These are phyloP conservation scores for Baryphthengus martii DNA, from an alignment of 2,113 vertebrate species.

Conservation along the genomic window DNA sequence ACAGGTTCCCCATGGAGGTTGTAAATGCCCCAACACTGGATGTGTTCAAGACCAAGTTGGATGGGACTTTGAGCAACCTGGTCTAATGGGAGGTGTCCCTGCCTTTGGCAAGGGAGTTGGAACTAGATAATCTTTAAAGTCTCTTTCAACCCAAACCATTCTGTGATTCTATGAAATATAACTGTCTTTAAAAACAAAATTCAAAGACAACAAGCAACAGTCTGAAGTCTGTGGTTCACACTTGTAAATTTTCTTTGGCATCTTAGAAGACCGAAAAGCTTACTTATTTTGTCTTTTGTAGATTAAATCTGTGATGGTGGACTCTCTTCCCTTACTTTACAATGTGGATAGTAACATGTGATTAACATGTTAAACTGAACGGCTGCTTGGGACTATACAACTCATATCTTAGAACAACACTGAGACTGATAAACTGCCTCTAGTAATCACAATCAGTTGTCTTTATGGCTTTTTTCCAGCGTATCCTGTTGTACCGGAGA, in stretches of 20 bases:
- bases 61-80: too few species aligned
- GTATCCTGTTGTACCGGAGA: background rate
- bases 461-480: background rate
- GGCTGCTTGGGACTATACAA: background rate
- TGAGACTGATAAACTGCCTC: background rate
- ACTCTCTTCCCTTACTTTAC: background rate
- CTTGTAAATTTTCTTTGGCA: background rate
- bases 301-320: background rate
- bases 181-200: background rate
- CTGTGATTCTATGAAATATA: background rate
- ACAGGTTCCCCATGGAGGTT: too few species aligned
- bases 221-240: background rate
- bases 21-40: too few species aligned
- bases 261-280: background rate
- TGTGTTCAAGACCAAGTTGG: too few species aligned
- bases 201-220: background rate
- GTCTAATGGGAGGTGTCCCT: too few species aligned
- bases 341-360: background rate
- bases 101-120: too few species aligned
- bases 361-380: background rate
- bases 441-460: background rate
- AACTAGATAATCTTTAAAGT: too few species aligned
- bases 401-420: background rate
- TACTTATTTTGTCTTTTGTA: background rate
- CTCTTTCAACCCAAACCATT: too few species aligned